Conservation (phyloP, 2,888 invertebrate species). For the Meghimatium bilineatum region DNA sequence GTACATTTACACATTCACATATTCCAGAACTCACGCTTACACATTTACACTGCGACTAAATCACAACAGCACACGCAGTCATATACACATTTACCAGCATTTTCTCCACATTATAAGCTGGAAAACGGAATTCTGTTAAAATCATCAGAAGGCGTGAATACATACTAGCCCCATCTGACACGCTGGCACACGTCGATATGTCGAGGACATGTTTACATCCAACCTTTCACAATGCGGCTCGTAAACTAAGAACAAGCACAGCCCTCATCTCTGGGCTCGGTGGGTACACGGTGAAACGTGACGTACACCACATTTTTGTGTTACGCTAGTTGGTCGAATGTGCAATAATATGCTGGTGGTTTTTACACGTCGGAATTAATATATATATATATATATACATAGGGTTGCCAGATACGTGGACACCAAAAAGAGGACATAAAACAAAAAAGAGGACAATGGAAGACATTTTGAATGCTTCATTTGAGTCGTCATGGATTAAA, state of each 20-base stretch:
- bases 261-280: not conserved
- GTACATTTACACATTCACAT: not conserved
- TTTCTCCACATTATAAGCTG: not conserved
- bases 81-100: not conserved
- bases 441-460: too few species aligned
- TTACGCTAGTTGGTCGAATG: not conserved
- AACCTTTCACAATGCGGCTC: conserved; percentile 9
- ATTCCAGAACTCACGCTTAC: not conserved
- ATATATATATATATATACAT: too few species aligned
- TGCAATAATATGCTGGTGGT: not conserved
- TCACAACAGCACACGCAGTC: not conserved
- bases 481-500: too few species aligned
- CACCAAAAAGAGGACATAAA: too few species aligned
- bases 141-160: not conserved
- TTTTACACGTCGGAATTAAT: not conserved
- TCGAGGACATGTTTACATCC: conserved; percentile 33
- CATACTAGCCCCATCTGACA: conserved; percentile 19
- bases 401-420: too few species aligned
- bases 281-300: not conserved
- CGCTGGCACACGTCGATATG: conserved; percentile 29
- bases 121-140: not conserved
- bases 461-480: too few species aligned
- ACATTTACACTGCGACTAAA: not conserved
- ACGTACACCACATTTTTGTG: not conserved
- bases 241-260: conserved; percentile 7